Evolutionary conservation across 2,797 vertebrate species (phyloP).

Genomic region (Gambusia yucatana): DNA sequence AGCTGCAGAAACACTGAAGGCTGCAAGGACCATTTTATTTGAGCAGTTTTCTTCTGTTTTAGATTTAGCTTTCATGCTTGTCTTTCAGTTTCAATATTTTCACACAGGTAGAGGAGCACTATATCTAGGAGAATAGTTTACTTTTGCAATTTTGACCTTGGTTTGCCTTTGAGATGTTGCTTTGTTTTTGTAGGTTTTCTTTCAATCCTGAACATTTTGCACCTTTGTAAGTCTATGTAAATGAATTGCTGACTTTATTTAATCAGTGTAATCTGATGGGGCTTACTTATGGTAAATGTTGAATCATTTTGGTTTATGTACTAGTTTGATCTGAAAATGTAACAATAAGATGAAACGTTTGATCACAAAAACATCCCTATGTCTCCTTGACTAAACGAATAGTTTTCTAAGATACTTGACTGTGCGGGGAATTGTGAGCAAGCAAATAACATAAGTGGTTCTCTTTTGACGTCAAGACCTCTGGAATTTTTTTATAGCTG

Average conservation of each 20-base stretch:
- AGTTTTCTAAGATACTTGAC: not conserved
- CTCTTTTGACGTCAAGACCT: slow-evolving; percentile 1
- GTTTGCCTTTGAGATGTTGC: not conserved
- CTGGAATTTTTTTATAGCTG: slow-evolving; percentile 10
- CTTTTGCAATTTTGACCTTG: not conserved
- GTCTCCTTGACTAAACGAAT: not conserved
- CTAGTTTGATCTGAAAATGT: not conserved
- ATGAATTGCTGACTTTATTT: not conserved
- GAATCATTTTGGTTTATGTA: not conserved
- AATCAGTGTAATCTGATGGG: not conserved
- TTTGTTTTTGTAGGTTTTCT: not conserved
- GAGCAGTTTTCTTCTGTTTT: not conserved
- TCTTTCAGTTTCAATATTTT: not conserved
- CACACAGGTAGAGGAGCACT: not conserved
- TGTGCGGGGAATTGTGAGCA: not conserved
- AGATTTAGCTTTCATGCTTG: not conserved
- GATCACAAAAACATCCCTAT: not conserved
- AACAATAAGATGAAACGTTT: not conserved
- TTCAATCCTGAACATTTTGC: not conserved
- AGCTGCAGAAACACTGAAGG: not conserved
- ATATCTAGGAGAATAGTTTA: not conserved
- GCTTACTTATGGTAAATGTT: not conserved
- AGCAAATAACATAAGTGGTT: slow-evolving; percentile 4
- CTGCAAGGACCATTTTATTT: not conserved
- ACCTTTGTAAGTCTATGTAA: not conserved